Evolutionary conservation across 2,888 invertebrate species (phyloP), one percentile per base, ranked within the genome.

Genomic region (Trichogramma evanescens): DNA sequence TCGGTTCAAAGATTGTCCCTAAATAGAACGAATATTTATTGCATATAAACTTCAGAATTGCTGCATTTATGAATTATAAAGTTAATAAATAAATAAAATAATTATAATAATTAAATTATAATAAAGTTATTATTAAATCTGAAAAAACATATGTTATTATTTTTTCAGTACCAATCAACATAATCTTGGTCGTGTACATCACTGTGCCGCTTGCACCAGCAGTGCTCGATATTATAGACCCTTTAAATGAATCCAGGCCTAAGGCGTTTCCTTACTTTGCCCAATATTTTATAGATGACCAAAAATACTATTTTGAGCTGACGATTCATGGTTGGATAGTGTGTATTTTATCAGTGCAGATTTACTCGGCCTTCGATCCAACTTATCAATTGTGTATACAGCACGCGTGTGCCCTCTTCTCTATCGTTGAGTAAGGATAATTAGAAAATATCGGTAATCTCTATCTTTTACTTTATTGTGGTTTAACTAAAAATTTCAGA

Each of bases 211-310:
- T 61, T 1, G 39, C 10, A 5, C 61, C 61, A 1, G 4, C 51
- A 38, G 0, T 61, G 5, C 38, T 61, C 2, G 57, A 61, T 9
- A 39, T 58, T 4, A 42, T 61, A 7, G 42, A 51, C 4, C 61
- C 61, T 5, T 43, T 58, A 5, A 61, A 61, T 10, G 50, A 54
- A 13, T 51, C 57, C 2, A 7, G 57, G 41, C 41, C 40, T 9
- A 45, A 26, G 26, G 46, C 41, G 4, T 58, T 54, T 48, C 58
- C 58, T 6, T 51, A 51, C 26, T 58, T 48, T 8, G 45, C 61
- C 5, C 51, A 61, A n/a, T 61, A 61, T n/a, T 58, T 61, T 13
- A 49, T 61, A 5, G 61, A 61, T 10, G 54, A 58, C 46, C 57
- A 61, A 44, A 50, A 58, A 13, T 58, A 58, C 13, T 61, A 61